These are phyloP conservation scores for Archilochus colubris DNA, from an alignment of 2,113 vertebrate genomes.

Conservation along the genomic window DNA sequence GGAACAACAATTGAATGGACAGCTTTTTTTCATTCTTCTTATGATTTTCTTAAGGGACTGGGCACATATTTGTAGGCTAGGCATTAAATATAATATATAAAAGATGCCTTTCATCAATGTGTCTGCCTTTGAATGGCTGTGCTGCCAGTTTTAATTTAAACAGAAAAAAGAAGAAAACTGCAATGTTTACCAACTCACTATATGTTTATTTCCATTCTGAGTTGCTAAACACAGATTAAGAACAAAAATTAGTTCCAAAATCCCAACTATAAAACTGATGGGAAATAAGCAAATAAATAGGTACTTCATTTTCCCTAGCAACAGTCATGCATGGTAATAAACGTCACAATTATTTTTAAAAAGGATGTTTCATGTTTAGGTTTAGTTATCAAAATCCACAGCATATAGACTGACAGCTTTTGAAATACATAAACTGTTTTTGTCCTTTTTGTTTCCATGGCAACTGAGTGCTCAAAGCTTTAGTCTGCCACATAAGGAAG, in stretches of 20 bases:
- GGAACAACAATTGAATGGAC: not conserved
- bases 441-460: conserved; percentile 81
- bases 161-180: conserved; percentile 8
- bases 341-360: conserved; percentile 36
- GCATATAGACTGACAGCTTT: conserved; percentile 81
- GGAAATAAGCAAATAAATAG: conserved; percentile 56
- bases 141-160: conserved; percentile 54
- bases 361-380: conserved; percentile 72
- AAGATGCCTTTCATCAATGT: conserved; percentile 7
- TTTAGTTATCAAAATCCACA: conserved; percentile 83
- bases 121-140: conserved; percentile 51
- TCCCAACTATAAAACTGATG: conserved; percentile 57
- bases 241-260: conserved; percentile 58
- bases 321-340: conserved; percentile 56
- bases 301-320: conserved; percentile 66
- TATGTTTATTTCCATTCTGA: conserved; percentile 58
- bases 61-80: not conserved
- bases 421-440: conserved; percentile 84
- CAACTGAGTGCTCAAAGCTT: conserved; percentile 80
- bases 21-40: conserved; percentile 47
- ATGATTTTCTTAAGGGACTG: conserved; percentile 41
- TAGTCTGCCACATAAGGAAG: conserved; percentile 71
- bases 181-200: conserved; percentile 47
- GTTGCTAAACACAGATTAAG: conserved; percentile 71
- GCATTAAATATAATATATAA: conserved; percentile 53